Evolutionary conservation across 2,888 invertebrate species (phyloP).

Genomic region (Diaperis boleti): DNA sequence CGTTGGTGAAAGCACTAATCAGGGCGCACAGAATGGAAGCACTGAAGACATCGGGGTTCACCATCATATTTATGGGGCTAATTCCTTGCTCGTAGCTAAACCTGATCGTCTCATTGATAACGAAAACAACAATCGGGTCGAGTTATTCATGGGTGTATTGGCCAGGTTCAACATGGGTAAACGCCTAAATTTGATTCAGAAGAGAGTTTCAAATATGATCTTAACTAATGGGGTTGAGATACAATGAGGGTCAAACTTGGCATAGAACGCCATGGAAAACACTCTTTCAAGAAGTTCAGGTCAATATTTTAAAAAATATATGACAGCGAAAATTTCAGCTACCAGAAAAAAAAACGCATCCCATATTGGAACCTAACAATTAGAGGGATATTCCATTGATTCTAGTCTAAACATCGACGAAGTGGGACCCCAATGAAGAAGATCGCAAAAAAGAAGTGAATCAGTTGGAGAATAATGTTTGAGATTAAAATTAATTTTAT

Average conservation of each 20-base stretch:
- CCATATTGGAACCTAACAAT: too few relatives aligned
- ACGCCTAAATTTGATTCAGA: slow-evolving; percentile 13
- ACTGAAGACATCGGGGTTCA: not conserved
- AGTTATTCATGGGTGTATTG: slow-evolving; percentile 10
- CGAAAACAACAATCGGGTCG: slow-evolving; percentile 8
- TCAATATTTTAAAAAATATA: not conserved
- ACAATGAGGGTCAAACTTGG: too few relatives aligned
- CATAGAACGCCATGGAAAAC: not conserved
- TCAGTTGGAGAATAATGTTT: not conserved
- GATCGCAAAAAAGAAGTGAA: not conserved
- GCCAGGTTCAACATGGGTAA: slow-evolving; percentile 26
- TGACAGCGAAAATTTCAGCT: not conserved
- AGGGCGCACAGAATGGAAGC: too few relatives aligned
- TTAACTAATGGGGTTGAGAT: slow-evolving; percentile 1
- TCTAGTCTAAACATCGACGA: not conserved
- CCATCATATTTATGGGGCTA: slow-evolving; percentile 6
- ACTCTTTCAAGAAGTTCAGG: not conserved
- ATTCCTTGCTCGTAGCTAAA: too few relatives aligned
- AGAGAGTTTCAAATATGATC: slow-evolving; percentile 4
- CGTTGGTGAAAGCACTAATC: too few relatives aligned
- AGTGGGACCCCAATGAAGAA: not conserved
- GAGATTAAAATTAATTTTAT: not conserved
- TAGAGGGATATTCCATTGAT: too few relatives aligned
- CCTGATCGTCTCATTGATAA: too few relatives aligned
- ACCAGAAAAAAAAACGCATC: slow-evolving; percentile 1